Percentiles rank a stretch among this genome's conserved stretches.
phyloP scores from a whole-genome alignment of 2,888 invertebrate genomes.

The Drosophila ochracea region DNA sequence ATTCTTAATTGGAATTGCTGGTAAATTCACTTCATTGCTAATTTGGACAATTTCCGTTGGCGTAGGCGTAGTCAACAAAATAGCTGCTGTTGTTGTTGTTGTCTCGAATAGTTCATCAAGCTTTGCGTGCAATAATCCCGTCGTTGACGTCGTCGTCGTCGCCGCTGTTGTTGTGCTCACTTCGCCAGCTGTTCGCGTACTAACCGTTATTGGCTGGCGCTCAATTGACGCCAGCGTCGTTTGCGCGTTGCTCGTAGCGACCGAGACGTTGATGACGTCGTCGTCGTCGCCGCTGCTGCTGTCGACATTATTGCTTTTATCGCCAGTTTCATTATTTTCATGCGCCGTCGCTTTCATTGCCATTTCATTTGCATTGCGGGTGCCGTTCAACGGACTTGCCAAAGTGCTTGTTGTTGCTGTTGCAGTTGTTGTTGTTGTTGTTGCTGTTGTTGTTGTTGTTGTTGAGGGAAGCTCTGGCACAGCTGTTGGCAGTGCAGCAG shows the following conservation, averaged over 20 bases:
- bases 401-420: constrained; percentile 29
- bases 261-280: constrained; percentile 50
- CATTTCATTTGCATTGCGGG: constrained; percentile 50
- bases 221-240: constrained; percentile 44
- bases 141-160: constrained; percentile 32
- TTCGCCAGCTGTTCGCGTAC: constrained; percentile 73
- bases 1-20: constrained; percentile 56
- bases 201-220: constrained; percentile 70
- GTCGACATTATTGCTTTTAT: constrained; percentile 50
- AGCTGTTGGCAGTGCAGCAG: constrained; percentile 41
- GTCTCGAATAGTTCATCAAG: constrained; percentile 48
- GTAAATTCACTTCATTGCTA: constrained; percentile 77
- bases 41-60: constrained; percentile 78
- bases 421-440: constrained; percentile 41
- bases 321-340: constrained; percentile 54
- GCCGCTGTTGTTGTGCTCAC: constrained; percentile 54
- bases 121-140: constrained; percentile 37
- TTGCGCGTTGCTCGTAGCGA: constrained; percentile 32
- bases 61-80: constrained; percentile 55
- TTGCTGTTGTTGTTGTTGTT: constrained; percentile 26
- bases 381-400: constrained; percentile 57
- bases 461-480: constrained; percentile 21
- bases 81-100: constrained; percentile 43
- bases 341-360: constrained; percentile 62
- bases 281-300: constrained; percentile 20